Evolutionary conservation across 23 tunicate species (phyloP), one percentile per base, ranked within the genome.

Genomic region (Halocynthia roretzi): DNA sequence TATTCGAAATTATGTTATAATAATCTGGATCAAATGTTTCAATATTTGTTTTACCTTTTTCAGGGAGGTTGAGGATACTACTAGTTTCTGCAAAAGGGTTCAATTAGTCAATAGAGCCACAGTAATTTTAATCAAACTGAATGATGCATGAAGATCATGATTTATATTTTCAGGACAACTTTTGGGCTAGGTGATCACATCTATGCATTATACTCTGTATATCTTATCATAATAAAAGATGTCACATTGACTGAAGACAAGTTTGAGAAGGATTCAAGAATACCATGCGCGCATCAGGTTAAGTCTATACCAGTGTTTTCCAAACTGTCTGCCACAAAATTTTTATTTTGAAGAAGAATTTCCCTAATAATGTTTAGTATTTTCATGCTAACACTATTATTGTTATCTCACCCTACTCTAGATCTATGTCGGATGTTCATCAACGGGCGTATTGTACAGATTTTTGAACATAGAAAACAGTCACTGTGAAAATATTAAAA

Each of bases 141-240:
- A 31, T 31, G 44, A 31, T 31, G 44, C 44, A 31, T n/a, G 44
- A 0, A 31, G 17, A 58, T 2, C 63, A 57, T 8, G 22, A 4
- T 56, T 74, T 55, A 61, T 56, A 60, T 23, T 71, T 56, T 10
- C 81, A 88, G 97, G 62, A 79, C 83, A 6, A 21, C 51, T 31
- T 90, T 85, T 71, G 62, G 76, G 19, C 53, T 23, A 11, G 97
- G 90, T 14, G 83, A 81, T 50, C 97, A 90, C 82, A 81, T 81
- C 5, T 81, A 90, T 67, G 77, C 90, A 49, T 57, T 90, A 40
- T 90, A 90, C 64, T n/a, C 80, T 15, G 90, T 90, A n/a, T 90
- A 90, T 67, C 75, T 90, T 6, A 63, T 90, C 21, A 61, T 90
- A 7, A 90, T 90, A 55, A 90, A 90, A 68, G 97, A 90, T 67